Base-by-base conservation (phyloP, 2,797 vertebrate genomes). In the Melanotaenia pygmaea region DNA sequence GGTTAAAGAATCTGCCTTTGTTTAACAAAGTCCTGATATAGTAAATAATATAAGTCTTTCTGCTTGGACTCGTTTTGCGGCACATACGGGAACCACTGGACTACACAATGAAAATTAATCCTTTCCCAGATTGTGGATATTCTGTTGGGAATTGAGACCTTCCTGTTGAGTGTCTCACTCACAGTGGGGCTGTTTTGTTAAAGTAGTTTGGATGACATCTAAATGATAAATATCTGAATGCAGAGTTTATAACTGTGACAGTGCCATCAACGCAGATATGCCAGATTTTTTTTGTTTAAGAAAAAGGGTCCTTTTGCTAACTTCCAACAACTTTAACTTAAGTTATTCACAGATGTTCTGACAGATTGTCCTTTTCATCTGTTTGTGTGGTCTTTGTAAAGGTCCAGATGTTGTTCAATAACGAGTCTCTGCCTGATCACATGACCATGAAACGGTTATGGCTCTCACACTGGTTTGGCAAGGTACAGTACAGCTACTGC, bases 361-460 rank as follows among this genome's bases (percentile, higher is more conserved):
- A 47, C 56, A 47, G 30, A 32, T 18, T 24, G 3, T 32, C 28
- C 20, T 34, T 76, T 34, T 78, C 67, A 53, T 79, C 70, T 87
- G 80, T 80, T 70, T 85, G 70, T 91, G 72, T 83, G 76, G 59
- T 90, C 79, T 88, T 64, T 56, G 8, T 45, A 0, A 79, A 99
- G 98, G 96, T 99, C 81, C 97, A 98, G 93, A 96, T 99, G 91
- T 92, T 98, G 72, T 97, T 98, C 85, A 96, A 97, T 92, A 96
- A 95, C 3, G 96, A 98, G 92, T 92, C 93, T 59, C 95, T 99
- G 73, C 97, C 97, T 0, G 98, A 99, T 92, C 96, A 98, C 92
- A 97, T 99, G 97, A 99, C 98, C 30, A 97, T 99, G 96, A 99
- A 98, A 70, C 95, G 97, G 81, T 91, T 99, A 75, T 99, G 98